phyloP scores from a whole-genome alignment of 2,797 vertebrate species.

The Parauchenoglanis ngamensis region DNA sequence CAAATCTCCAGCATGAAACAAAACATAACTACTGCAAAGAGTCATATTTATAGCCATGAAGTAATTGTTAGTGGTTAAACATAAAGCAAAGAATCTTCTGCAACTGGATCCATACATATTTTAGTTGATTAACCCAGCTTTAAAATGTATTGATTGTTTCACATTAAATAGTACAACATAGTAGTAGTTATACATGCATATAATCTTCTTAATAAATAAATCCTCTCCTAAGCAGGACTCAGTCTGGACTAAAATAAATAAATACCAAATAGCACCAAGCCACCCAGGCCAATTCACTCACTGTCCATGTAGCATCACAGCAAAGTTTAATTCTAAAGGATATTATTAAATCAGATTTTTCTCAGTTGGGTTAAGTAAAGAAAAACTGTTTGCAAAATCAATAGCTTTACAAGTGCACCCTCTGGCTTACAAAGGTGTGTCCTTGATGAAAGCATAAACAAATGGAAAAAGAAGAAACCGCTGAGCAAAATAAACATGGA shows the following conservation, averaged over 20 bases:
- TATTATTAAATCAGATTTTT: constrained; percentile 12
- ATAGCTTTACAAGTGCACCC: constrained; percentile 55
- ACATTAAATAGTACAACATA: too few species aligned
- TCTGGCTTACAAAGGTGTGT: constrained; percentile 53
- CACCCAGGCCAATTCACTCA: constrained; percentile 37
- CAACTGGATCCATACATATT: neutral
- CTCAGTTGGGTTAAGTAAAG: neutral
- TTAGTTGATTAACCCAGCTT: neutral
- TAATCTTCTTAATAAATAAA: neutral
- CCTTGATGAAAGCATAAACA: constrained; percentile 66
- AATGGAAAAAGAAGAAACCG: constrained; percentile 48
- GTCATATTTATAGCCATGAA: neutral
- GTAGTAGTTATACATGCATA: neutral
- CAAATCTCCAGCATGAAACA: neutral
- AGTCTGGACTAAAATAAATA: neutral
- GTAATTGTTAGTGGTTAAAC: neutral
- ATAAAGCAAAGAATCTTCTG: neutral
- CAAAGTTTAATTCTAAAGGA: constrained; percentile 46
- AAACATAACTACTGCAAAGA: neutral
- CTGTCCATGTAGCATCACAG: constrained; percentile 33
- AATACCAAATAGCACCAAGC: constrained; percentile 6
- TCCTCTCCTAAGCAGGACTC: constrained; percentile 1
- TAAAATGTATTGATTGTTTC: neutral
- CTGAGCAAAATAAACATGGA: constrained; percentile 45
- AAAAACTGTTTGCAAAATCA: constrained; percentile 48